A percentile compares a stretch with the other conserved stretches of the same genome.
Conservation (phyloP, 2,797 vertebrate genomes). For the Oceanodroma leucorhoa region DNA sequence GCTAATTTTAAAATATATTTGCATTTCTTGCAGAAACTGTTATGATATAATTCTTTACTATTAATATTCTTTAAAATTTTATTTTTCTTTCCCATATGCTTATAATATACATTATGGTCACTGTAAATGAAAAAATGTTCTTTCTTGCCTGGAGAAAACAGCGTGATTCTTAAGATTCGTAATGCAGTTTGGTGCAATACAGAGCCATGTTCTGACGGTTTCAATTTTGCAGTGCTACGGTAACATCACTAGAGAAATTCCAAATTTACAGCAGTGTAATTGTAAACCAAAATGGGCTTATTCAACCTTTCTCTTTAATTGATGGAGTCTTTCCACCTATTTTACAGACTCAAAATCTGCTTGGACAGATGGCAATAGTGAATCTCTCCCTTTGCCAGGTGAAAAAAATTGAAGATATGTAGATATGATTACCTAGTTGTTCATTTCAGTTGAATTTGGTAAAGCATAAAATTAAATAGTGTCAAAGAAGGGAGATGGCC, state of each 20-base stretch:
- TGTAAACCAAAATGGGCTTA: neutral
- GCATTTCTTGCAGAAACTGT: neutral
- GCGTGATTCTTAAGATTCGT: neutral
- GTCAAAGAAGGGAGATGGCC: neutral
- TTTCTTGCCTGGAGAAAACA: neutral
- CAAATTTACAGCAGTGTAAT: neutral
- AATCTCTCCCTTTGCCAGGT: neutral
- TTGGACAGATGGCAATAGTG: neutral
- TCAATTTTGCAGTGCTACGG: neutral
- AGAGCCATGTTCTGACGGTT: neutral
- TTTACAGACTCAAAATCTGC: neutral
- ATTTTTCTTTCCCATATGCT: neutral
- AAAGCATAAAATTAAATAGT: neutral
- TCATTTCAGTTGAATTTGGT: neutral
- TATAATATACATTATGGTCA: neutral
- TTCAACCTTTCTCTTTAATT: neutral
- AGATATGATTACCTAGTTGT: neutral
- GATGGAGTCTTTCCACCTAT: neutral
- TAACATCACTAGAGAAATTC: neutral
- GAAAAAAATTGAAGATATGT: neutral
- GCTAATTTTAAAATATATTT: neutral
- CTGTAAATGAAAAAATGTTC: neutral
- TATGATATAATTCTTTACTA: neutral
- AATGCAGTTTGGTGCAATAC: neutral
- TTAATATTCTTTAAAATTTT: neutral